phyloP scores from a whole-genome alignment of 2,888 invertebrate species.

The Urechis unicinctus region DNA sequence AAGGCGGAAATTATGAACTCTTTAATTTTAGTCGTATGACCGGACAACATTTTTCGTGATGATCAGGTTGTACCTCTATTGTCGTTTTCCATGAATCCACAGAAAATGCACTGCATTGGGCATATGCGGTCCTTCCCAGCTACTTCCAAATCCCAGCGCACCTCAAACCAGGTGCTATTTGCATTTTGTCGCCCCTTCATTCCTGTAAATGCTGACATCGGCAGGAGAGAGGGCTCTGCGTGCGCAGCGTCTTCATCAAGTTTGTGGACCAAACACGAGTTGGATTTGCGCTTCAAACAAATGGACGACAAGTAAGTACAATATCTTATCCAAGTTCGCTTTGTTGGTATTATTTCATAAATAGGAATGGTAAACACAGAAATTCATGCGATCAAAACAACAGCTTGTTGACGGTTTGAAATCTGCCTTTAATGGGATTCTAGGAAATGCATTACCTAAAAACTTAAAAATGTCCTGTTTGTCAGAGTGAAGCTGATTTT shows the following conservation, averaged over 20 bases:
- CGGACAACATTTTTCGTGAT: too few species aligned
- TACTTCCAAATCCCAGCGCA: slow-evolving; percentile 15
- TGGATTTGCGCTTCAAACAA: slow-evolving; percentile 31
- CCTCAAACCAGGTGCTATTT: slow-evolving; percentile 24
- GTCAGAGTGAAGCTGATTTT: slow-evolving; percentile 13
- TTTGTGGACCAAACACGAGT: slow-evolving; percentile 41
- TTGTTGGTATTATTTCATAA: too few species aligned
- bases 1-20: too few species aligned
- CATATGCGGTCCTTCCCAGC: slow-evolving; percentile 22
- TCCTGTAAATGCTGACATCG: slow-evolving; percentile 15
- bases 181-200: slow-evolving; percentile 36
- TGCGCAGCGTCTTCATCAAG: slow-evolving; percentile 21
- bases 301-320: slow-evolving; percentile 30
- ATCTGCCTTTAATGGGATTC: too few species aligned
- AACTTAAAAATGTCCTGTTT: neutral
- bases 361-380: too few species aligned
- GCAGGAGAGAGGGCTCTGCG: neutral
- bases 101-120: slow-evolving; percentile 39
- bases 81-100: neutral
- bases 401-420: too few species aligned
- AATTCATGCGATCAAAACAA: too few species aligned
- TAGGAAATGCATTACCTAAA: too few species aligned
- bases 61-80: too few species aligned
- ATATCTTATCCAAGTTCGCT: too few species aligned
- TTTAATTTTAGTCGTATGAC: too few species aligned